A percentile compares a stretch with the other conserved stretches of the same genome.
phyloP scores from a whole-genome alignment of 1,140 invertebrate genomes.

The Coptotermes formosanus region DNA sequence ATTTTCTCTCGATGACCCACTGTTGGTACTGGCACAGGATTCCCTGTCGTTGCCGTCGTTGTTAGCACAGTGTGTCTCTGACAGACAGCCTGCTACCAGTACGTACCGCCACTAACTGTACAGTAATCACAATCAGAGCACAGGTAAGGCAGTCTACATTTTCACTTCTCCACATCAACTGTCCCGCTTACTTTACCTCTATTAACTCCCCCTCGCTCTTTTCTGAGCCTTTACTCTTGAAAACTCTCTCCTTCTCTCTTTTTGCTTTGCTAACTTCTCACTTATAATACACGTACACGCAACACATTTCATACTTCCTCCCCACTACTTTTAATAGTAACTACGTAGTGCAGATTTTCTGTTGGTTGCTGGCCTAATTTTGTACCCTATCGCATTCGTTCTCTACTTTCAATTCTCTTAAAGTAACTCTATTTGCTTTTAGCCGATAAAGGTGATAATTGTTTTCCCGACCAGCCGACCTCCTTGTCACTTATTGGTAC shows the following conservation, averaged over 20 bases:
- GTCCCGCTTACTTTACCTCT: background rate
- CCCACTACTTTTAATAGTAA: background rate
- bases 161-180: constrained; percentile 5
- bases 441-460: background rate
- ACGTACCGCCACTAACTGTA: background rate
- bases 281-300: background rate
- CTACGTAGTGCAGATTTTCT: background rate
- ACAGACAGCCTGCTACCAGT: background rate
- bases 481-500: background rate
- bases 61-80: background rate
- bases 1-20: background rate
- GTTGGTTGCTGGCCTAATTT: background rate
- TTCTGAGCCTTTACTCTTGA: background rate
- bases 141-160: background rate
- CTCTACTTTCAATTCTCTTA: background rate
- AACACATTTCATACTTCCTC: background rate
- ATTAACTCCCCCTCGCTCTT: constrained; percentile 1
- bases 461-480: background rate
- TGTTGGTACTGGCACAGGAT: background rate
- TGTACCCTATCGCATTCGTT: background rate
- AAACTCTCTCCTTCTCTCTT: constrained; percentile 8
- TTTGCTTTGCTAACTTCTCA: background rate
- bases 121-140: background rate
- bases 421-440: background rate
- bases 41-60: background rate